Base-by-base conservation (phyloP, 2,113 vertebrate genomes). In the Porphyrio hochstetteri region DNA sequence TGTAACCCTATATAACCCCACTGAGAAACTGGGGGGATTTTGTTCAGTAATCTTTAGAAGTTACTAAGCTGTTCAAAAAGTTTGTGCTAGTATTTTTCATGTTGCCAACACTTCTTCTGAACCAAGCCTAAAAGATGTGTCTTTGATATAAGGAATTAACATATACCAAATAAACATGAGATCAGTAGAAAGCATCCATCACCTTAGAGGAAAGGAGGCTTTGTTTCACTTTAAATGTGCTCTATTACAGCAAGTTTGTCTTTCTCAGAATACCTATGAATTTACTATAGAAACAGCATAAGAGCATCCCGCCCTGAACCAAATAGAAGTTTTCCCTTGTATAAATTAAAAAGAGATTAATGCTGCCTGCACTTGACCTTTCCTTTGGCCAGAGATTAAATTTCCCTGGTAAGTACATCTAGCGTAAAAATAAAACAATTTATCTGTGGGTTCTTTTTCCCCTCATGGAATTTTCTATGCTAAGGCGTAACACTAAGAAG, bases 211-310 rank as follows among this genome's bases (percentile, higher is more conserved):
- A 93, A 94, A 86, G 72, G 42, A 91, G 44, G 40, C 33, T 90
- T 90, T 83, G 70, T 78, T 91, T 93, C 23, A 31, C 40, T 90
- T 90, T 64, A 95, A 90, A 80, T 70, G 19, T 88, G 27, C 31
- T 81, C 13, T 56, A 25, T 89, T 88, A 76, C 10, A 83, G 59
- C 12, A 93, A 96, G 40, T 86, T 94, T 95, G 33, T 76, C 48
- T 94, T 95, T 95, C 57, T 92, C 88, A 94, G 80, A 89, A 75
- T 67, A 89, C 31, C 55, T 91, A 57, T 64, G n/a, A 48, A 48
- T 92, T 94, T 95, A 53, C 70, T 92, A 61, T 90, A 93, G 84
- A 93, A 92, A 96, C 67, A 76, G 25, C 36, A 13, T 25, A 65
- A 92, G 36, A 79, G 59, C 18, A 86, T 86, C 33, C 29, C 95